Conservation (phyloP, 2,888 invertebrate genomes). For the Acholoe squamosa region DNA sequence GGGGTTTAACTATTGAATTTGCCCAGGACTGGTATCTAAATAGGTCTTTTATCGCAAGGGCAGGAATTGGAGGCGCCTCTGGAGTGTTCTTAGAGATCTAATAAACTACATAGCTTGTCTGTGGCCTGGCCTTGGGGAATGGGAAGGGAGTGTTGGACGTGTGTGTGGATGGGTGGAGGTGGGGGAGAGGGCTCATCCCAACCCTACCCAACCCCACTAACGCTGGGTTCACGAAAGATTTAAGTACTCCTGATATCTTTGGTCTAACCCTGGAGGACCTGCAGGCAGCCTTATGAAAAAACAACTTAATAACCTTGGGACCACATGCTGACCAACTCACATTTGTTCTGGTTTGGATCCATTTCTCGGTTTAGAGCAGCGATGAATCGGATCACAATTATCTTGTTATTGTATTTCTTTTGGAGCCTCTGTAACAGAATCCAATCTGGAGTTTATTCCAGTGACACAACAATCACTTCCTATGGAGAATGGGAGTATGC, state of each 20-base stretch:
- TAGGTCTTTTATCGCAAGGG: background rate
- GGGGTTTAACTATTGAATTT: slow-evolving; percentile 54
- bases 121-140: background rate
- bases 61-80: slow-evolving; percentile 20
- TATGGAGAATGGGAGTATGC: too few relatives aligned
- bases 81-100: slow-evolving; percentile 40
- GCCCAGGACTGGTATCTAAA: slow-evolving; percentile 18
- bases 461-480: too few relatives aligned
- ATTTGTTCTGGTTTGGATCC: background rate
- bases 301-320: background rate
- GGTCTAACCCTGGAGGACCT: background rate
- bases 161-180: background rate
- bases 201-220: too few relatives aligned
- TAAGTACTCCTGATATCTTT: background rate
- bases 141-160: background rate
- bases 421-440: too few relatives aligned
- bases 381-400: too few relatives aligned
- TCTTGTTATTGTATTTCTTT: too few relatives aligned
- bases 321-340: background rate
- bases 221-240: background rate
- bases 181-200: background rate
- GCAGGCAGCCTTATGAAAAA: background rate
- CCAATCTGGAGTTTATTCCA: too few relatives aligned
- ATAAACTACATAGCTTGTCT: background rate
- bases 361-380: background rate